Evolutionary conservation across 1,140 invertebrate species (phyloP).

Genomic region (Diorhabda sublineata): DNA sequence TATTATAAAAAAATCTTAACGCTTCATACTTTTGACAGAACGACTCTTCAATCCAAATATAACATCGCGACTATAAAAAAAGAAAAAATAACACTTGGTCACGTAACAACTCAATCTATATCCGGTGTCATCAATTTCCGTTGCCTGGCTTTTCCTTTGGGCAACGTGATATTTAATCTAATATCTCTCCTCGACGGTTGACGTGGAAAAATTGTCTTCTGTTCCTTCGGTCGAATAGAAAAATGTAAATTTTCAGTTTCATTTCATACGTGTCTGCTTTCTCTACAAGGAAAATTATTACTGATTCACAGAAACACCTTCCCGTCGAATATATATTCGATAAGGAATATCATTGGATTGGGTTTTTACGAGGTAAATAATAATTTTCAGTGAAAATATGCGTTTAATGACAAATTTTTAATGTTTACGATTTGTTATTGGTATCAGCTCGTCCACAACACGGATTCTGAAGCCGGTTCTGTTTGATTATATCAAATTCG

Average conservation of each 20-base stretch:
- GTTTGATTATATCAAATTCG: too few species aligned
- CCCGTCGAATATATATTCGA: background rate
- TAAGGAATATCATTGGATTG: too few species aligned
- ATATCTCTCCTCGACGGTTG: background rate
- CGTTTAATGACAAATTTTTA: too few species aligned
- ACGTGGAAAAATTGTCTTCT: constrained; percentile 2
- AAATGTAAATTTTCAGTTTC: constrained; percentile 3
- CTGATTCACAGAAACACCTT: background rate
- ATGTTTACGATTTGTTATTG: too few species aligned
- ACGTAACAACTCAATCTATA: constrained; percentile 1
- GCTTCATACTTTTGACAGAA: too few species aligned
- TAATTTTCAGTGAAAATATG: too few species aligned
- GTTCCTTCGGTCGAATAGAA: constrained; percentile 1
- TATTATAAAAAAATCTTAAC: too few species aligned
- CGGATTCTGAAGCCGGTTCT: too few species aligned
- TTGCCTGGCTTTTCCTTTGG: background rate
- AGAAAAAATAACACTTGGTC: background rate
- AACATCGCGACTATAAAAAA: too few species aligned
- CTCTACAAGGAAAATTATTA: background rate
- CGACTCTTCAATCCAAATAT: too few species aligned
- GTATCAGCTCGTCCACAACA: too few species aligned
- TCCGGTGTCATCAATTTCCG: background rate
- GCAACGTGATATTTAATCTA: background rate
- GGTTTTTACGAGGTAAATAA: too few species aligned
- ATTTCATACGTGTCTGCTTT: background rate